phyloP scores from a whole-genome alignment of 2,797 vertebrate species.

The Anguilla anguilla region DNA sequence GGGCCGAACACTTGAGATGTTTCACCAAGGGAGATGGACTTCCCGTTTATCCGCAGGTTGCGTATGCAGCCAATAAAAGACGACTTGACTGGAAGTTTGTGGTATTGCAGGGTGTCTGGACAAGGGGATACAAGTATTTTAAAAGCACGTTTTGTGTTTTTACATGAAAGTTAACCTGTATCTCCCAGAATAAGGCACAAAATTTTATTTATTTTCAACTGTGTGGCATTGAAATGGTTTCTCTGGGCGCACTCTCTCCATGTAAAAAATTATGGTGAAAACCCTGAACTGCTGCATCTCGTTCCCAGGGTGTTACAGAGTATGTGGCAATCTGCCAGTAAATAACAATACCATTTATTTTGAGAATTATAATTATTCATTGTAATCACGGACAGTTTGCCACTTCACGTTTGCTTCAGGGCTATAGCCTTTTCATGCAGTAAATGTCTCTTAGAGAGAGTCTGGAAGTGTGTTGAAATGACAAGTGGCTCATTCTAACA shows the following conservation, averaged over 20 bases:
- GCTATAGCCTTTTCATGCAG: background rate
- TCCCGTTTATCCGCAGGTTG: slow-evolving; percentile 71
- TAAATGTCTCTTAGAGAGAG: background rate
- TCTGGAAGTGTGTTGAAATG: background rate
- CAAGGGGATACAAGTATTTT: slow-evolving; percentile 45
- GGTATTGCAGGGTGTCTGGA: slow-evolving; percentile 57
- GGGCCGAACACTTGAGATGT: slow-evolving; percentile 63
- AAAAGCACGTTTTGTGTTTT: background rate
- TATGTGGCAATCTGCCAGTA: background rate
- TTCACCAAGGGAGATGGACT: slow-evolving; percentile 59
- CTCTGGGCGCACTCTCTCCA: too few relatives aligned
- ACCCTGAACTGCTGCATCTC: too few relatives aligned
- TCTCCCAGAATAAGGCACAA: background rate
- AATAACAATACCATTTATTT: background rate
- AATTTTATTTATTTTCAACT: background rate
- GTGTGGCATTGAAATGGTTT: too few relatives aligned
- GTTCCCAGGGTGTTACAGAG: too few relatives aligned
- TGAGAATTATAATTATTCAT: background rate
- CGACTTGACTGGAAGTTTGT: slow-evolving; percentile 56
- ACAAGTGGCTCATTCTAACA: background rate
- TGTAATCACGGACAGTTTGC: slow-evolving; percentile 9
- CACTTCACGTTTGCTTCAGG: background rate
- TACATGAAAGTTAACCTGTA: background rate
- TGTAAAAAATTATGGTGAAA: too few relatives aligned
- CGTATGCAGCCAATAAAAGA: slow-evolving; percentile 78